These are phyloP conservation scores for Ibycter americanus DNA, from an alignment of 2,797 vertebrate genomes.

Conservation along the genomic window DNA sequence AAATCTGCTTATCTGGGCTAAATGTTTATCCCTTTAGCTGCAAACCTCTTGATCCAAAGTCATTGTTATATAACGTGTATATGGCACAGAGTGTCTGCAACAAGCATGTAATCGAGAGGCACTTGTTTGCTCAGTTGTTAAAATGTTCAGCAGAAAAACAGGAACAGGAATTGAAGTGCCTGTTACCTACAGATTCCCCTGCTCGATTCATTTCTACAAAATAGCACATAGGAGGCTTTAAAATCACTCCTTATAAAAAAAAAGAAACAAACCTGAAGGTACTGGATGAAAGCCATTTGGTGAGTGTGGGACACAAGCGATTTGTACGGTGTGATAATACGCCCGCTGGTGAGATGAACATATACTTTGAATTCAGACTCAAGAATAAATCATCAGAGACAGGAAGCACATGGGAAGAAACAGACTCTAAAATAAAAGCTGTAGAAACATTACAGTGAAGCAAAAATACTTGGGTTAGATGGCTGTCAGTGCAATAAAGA, in stretches of 20 bases:
- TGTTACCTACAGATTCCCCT: background rate
- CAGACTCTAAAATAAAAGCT: background rate
- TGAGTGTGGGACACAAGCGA: background rate
- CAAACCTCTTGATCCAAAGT: constrained; percentile 43
- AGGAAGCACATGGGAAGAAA: background rate
- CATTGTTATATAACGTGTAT: constrained; percentile 37
- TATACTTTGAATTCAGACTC: background rate
- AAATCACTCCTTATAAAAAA: background rate
- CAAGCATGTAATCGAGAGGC: constrained; percentile 31
- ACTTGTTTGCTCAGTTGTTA: constrained; percentile 8
- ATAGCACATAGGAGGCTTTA: background rate
- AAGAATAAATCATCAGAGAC: background rate
- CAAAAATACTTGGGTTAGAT: background rate
- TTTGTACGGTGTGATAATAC: background rate
- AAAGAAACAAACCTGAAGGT: background rate
- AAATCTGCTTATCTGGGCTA: constrained; percentile 53
- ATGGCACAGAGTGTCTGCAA: constrained; percentile 13
- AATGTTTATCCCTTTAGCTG: constrained; percentile 50
- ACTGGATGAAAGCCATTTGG: background rate
- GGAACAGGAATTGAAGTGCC: background rate
- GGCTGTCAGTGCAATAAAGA: background rate
- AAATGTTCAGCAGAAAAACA: background rate
- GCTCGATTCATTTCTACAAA: background rate
- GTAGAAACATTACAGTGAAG: background rate
- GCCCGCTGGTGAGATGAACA: background rate